phyloP scores from a whole-genome alignment of 2,113 vertebrate genomes.

The Nerophis lumbriciformis region DNA sequence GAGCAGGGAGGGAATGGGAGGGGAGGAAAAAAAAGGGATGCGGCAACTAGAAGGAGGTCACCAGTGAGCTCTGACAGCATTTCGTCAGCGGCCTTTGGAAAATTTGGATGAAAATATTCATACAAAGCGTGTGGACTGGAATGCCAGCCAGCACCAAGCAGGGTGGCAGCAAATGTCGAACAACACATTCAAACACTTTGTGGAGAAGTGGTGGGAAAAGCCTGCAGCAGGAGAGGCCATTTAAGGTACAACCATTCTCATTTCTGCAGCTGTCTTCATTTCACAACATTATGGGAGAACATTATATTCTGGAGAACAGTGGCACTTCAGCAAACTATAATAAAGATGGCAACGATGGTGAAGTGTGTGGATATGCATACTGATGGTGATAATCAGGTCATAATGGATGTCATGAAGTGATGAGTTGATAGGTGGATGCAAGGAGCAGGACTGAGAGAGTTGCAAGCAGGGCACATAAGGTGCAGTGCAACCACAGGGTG shows the following conservation, averaged over 20 bases:
- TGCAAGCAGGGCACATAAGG: constrained; percentile 24
- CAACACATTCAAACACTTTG: constrained; percentile 33
- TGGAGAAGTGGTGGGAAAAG: constrained; percentile 21
- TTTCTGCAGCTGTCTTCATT: constrained; percentile 34
- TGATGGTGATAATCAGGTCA: constrained; percentile 54
- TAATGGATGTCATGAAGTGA: constrained; percentile 30
- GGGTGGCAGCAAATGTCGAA: constrained; percentile 35
- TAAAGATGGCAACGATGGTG: constrained; percentile 25
- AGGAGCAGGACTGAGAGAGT: constrained; percentile 29
- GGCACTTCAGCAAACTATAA: constrained; percentile 15
- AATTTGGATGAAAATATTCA: constrained; percentile 54
- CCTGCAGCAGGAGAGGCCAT: constrained; percentile 31
- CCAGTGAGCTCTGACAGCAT: constrained; percentile 47
- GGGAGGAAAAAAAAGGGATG: constrained; percentile 4
- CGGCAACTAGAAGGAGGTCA: constrained; percentile 63
- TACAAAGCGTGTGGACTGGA: constrained; percentile 20
- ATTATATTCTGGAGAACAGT: constrained; percentile 32
- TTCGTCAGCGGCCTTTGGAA: constrained; percentile 56
- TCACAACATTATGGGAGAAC: constrained; percentile 14
- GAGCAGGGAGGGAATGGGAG: background rate
- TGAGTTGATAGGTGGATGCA: constrained; percentile 36
- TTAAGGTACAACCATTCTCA: constrained; percentile 19
- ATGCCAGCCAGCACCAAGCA: constrained; percentile 20
- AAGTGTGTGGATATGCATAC: constrained; percentile 28
- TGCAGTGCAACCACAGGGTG: constrained; percentile 58